Base-by-base conservation (phyloP, 2,113 vertebrate genomes). In the Rhegmatorhina hoffmannsi region DNA sequence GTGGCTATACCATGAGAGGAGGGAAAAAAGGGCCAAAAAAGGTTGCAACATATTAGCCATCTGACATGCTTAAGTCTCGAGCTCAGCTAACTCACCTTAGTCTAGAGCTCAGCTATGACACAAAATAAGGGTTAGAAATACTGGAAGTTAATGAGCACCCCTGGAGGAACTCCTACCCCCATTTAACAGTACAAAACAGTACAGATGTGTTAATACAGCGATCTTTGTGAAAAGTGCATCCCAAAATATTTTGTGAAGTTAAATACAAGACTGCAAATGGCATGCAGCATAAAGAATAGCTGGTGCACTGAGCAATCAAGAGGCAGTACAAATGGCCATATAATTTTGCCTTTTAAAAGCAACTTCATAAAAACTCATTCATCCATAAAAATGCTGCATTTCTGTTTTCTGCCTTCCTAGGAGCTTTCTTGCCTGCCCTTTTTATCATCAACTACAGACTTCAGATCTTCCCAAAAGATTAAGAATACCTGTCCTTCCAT, bases 311-410 rank as follows among this genome's bases (percentile, higher is more conserved):
- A 97, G 92, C 89, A 96, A 96, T 94, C 91, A 97, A 94, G 91
- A 97, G 83, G 80, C 86, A 96, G 92, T 70, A 62, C 80, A 97
- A 97, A 93, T 72, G 92, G 89, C 88, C 94, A 95, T 92, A 95
- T 97, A 95, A 97, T 97, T 97, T 96, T 0, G 52, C 86, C 76
- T 95, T 95, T 97, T 95, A 95, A 96, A 97, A 96, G 88, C 79
- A 93, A 95, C 94, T 75, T 77, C 86, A 97, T 92, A 96, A 95
- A 96, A 96, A 78, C 92, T 94, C 94, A 94, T 96, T 97, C 93
- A 96, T 96, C 86, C 84, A 78, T 88, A 91, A 95, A 95, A 97
- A 95, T 81, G 88, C 91, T 95, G 87, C 8, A 2, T 91, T 97
- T 95, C 78, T 95, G 77, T 93, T 97, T 94, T 95, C 66, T 95